Evolutionary conservation across 2,797 vertebrate genomes (phyloP), one percentile per base, ranked within the genome.

Genomic region (Momotus momota): DNA sequence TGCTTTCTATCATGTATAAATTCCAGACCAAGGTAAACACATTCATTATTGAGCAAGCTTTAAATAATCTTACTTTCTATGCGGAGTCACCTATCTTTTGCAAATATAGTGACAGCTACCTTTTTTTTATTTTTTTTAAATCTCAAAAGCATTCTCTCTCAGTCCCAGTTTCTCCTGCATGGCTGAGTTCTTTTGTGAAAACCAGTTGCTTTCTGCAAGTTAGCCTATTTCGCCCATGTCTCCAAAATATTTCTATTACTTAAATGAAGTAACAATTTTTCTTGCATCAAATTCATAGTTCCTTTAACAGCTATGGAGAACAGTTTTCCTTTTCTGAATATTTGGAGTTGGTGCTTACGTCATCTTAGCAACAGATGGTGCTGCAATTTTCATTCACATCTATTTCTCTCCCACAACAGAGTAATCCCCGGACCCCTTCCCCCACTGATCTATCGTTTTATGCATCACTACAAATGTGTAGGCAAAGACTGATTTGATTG

Each of bases 141-240:
- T 72, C 81, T 75, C 57, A 81, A 87, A 91, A 92, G 70, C 61
- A 45, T 77, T 35, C 35, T 35, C 35, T 86, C 71, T 61, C 22
- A 71, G 84, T 23, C 31, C 22, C 54, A 55, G 29, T 81, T 97
- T 87, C 65, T 92, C 60, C 40, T 86, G 69, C 46, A 83, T 29
- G 46, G 38, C 55, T 85, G 75, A 95, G 45, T n/a, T 77, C n/a
- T 58, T 74, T 66, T 72, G 55, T 89, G 81, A 94, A 75, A 94
- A 94, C 3, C 14, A 77, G 45, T 7, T 92, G 41, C 58, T 78
- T 90, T 81, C 35, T 81, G 27, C 1, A 21, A 92, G 33, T 17
- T 93, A 61, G 69, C 78, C 82, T 93, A 51, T 88, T 94, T 93
- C 85, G 31, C 45, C 35, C 27, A 27, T 14, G 3, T 67, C 55